These are phyloP conservation scores for Drosophila tristis DNA, from an alignment of 1,140 invertebrate species.

Conservation along the genomic window DNA sequence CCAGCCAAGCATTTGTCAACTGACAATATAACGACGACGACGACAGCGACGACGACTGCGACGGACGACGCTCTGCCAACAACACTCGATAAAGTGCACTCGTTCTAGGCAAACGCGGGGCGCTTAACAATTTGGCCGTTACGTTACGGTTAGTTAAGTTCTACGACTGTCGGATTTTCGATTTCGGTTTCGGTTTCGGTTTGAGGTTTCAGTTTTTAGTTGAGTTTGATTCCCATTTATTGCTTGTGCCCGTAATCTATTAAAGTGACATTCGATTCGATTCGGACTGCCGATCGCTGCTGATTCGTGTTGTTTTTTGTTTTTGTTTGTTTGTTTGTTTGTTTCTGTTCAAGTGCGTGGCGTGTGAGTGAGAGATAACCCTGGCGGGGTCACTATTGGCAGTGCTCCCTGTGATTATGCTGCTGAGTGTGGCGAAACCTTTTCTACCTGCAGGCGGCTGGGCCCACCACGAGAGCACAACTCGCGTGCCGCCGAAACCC, in stretches of 20 bases:
- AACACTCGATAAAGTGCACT: conserved; percentile 60
- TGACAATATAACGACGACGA: conserved; percentile 36
- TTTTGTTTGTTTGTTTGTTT: background rate
- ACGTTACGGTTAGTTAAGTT: conserved; percentile 18
- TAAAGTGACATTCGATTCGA: too few relatives aligned
- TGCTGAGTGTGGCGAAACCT: conserved; percentile 16
- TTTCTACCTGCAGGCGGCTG: conserved; percentile 30
- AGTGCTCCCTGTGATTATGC: conserved; percentile 23
- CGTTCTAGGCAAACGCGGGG: conserved; percentile 41
- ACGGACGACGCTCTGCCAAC: conserved; percentile 12
- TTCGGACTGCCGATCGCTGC: too few relatives aligned
- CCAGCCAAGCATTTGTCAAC: conserved; percentile 54
- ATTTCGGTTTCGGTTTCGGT: conserved; percentile 23
- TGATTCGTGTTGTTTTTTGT: background rate
- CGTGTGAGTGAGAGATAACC: too few relatives aligned
- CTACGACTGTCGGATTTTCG: background rate
- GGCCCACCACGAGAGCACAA: conserved; percentile 1
- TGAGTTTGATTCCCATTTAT: too few relatives aligned
- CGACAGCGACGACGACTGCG: conserved; percentile 8
- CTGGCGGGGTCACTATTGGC: too few relatives aligned
- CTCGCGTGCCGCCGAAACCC: conserved; percentile 38
- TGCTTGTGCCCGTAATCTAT: too few relatives aligned
- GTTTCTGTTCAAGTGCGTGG: too few relatives aligned
- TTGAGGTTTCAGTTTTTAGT: conserved; percentile 15
- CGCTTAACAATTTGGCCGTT: conserved; percentile 34